Base-by-base conservation (phyloP, 2,888 invertebrate species). In the Sipunculus nudus region DNA sequence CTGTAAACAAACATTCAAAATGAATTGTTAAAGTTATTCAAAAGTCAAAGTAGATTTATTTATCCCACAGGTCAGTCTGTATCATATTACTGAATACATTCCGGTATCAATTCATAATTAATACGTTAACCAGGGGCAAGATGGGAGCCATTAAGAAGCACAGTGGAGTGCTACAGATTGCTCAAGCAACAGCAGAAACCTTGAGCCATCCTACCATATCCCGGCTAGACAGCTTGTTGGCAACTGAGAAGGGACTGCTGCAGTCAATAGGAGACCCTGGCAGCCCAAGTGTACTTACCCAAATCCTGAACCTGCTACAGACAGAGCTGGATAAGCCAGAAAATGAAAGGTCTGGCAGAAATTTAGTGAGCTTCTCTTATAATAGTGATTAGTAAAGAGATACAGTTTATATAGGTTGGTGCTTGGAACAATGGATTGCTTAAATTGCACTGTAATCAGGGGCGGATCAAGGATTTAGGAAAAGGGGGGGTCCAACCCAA, bases 191-290 rank as follows among this genome's bases (percentile, higher is more conserved):
- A 16, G 86, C 88, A 5, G 88, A 89, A 72, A 85, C 88, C 0
- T 71, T 89, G 21, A 88, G 88, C 71, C 87, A 88, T 0, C 86
- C 86, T 0, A 84, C 84, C 61, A 84, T 86, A 0, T 81, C 85
- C 0, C 86, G 87, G 59, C 81, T 87, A 26, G 89, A 90, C 59
- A 80, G 89, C 23, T 77, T 89, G 4, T 86, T 87, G 75, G 88
- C 87, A 65, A 80, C 89, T 21, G 89, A 90, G 78, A 88, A 88
- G 71, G 85, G 89, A 67, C 86, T 89, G 58, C 75, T 88, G 26
- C 87, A 89, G 75, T 86, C 84, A 66, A 76, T 88, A 0, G 86
- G 86, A 1, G 86, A 87, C 2, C 87, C 86, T 50, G 82, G 86
- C 47, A 86, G 87, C 41, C 71, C 64, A 6, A 57, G 65, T 43